Percentiles rank a stretch among this genome's conserved stretches.
Evolutionary conservation across 2,888 invertebrate genomes (phyloP).

Genomic region (Cheilosia impressa): DNA sequence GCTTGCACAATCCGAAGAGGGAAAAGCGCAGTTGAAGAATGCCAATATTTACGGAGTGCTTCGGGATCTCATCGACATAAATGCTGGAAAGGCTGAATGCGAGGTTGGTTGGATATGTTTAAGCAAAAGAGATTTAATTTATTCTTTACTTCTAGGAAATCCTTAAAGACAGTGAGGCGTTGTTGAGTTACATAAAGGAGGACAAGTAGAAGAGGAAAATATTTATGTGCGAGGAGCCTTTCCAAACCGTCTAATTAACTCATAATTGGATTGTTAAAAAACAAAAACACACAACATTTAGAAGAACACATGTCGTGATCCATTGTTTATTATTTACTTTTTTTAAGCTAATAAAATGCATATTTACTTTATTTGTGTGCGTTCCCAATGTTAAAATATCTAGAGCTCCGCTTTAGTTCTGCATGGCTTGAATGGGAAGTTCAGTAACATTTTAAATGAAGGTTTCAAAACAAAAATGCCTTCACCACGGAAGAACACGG

Average conservation of each 20-base stretch:
- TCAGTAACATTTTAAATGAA: too few relatives aligned
- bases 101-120: conserved; percentile 51
- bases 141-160: conserved; percentile 59
- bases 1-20: conserved; percentile 71
- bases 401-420: too few relatives aligned
- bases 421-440: too few relatives aligned
- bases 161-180: conserved; percentile 33
- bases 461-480: too few relatives aligned
- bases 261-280: not conserved
- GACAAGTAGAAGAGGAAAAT: not conserved
- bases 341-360: too few relatives aligned
- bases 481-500: too few relatives aligned
- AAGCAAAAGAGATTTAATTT: not conserved
- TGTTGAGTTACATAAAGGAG: conserved; percentile 29
- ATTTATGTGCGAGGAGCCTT: not conserved
- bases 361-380: too few relatives aligned
- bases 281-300: not conserved
- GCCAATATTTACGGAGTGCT: conserved; percentile 53
- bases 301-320: not conserved
- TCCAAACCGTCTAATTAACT: not conserved
- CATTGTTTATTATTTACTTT: too few relatives aligned
- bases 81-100: conserved; percentile 71
- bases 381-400: too few relatives aligned
- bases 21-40: conserved; percentile 27
- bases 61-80: conserved; percentile 40